Evolutionary conservation across 1,140 invertebrate species (phyloP), one percentile per base, ranked within the genome.

Genomic region (Bombus haemorrhoidalis): DNA sequence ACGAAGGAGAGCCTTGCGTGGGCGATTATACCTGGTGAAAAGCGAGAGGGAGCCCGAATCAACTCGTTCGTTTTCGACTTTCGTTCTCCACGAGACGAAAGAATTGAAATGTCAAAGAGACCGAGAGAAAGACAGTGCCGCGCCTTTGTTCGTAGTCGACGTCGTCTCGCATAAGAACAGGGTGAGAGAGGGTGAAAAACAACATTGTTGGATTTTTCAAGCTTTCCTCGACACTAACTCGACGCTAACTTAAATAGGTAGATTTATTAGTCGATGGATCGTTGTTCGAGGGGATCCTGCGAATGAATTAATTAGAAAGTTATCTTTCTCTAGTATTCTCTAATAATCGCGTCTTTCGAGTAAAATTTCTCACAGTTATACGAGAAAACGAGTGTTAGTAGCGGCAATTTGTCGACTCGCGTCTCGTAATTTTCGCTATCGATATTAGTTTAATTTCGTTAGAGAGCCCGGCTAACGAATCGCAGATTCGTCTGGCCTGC

Each of bases 141-240:
- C 87, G 34, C 87, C 85, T 89, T 89, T 89, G 86, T 89, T 77
- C 81, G 18, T 18, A 18, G 62, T 15, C 43, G 32, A 53, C 37
- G 79, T 2, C 47, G 37, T 43, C 77, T 28, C 22, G 1, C 3
- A 22, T 22, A 22, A 25, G 37, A 75, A 59, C 28, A 25, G 32
- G 18, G 18, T 0, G n/a, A 13, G 32, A 28, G 10, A 22, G 13
- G 18, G 34, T 53, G 47, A 53, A 76, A 76, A 62, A 13, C 10
- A 62, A 62, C 59, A 12, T n/a, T 5, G 28, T 62, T 28, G 28
- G 12, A 62, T 62, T 13, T 62, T 1, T 12, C 0, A 12, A n/a
- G 10, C 10, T 4, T 1, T 10, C 10, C n/a, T n/a, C 3, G 2
- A 8, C 28, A 0, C n/a, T n/a, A n/a, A n/a, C n/a, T n/a, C n/a